Percentiles rank a stretch among this genome's conserved stretches.
Evolutionary conservation across 2,888 invertebrate species (phyloP).

Genomic region (Nomada ferruginata): DNA sequence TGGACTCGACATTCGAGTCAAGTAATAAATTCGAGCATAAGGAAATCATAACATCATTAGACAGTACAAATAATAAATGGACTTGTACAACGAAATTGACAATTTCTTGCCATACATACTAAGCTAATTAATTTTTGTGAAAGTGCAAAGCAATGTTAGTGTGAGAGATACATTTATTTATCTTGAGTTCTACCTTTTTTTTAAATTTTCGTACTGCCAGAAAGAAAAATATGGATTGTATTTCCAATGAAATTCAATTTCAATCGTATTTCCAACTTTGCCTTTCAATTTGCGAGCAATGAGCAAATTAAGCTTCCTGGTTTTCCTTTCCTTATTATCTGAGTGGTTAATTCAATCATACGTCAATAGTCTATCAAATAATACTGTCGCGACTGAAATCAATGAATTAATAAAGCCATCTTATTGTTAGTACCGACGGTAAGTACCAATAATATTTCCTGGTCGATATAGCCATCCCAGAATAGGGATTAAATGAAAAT

Average conservation of each 20-base stretch:
- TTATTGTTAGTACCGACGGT: constrained; percentile 72
- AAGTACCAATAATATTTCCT: constrained; percentile 69
- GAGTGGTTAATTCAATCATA: constrained; percentile 60
- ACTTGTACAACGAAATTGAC: background rate
- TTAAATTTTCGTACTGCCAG: no score
- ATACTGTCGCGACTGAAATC: constrained; percentile 69
- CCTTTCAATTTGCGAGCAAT: constrained; percentile 63
- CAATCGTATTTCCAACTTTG: no score
- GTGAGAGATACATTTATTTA: no score
- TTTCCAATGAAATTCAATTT: no score
- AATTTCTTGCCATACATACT: background rate
- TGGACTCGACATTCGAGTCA: background rate
- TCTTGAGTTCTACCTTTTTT: no score
- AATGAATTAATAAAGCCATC: constrained; percentile 75
- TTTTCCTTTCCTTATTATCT: constrained; percentile 52
- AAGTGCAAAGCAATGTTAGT: no score
- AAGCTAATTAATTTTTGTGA: background rate
- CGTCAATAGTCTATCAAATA: constrained; percentile 74
- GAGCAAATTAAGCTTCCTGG: constrained; percentile 74
- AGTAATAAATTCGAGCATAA: background rate
- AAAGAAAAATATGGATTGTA: no score
- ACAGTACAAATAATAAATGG: background rate
- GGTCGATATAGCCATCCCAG: constrained; percentile 20
- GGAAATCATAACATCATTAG: background rate
- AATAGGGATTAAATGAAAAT: constrained; percentile 50